Percentiles rank a stretch among this genome's conserved stretches.
phyloP scores from a whole-genome alignment of 2,113 vertebrate species.

The Amazona guildingii region DNA sequence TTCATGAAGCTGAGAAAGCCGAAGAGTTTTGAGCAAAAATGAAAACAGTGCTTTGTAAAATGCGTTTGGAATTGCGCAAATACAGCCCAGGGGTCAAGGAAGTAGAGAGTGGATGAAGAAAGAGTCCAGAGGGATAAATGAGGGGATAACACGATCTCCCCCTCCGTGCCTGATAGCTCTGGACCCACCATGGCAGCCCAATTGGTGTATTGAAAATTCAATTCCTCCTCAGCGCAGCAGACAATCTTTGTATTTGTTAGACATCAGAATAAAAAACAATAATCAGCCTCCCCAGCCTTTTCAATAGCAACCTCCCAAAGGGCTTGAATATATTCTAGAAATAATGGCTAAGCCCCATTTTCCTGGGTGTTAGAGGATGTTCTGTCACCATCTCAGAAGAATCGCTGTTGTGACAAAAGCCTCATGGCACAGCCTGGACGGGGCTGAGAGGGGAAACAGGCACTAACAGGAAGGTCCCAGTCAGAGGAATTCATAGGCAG shows the following conservation, averaged over 20 bases:
- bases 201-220: not conserved
- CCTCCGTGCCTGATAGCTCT: not conserved
- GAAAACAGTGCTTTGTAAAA: slow-evolving; percentile 55
- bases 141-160: slow-evolving; percentile 2
- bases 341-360: slow-evolving; percentile 58
- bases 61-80: slow-evolving; percentile 44
- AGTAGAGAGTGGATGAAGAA: slow-evolving; percentile 11
- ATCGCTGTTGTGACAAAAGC: slow-evolving; percentile 61
- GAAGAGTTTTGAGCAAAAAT: slow-evolving; percentile 61
- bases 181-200: not conserved
- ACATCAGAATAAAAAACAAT: slow-evolving; percentile 5
- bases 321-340: slow-evolving; percentile 57
- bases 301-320: slow-evolving; percentile 68
- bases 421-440: slow-evolving; percentile 29
- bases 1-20: slow-evolving; percentile 66
- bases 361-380: slow-evolving; percentile 56
- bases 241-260: slow-evolving; percentile 39
- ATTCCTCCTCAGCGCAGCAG: not conserved
- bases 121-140: slow-evolving; percentile 17
- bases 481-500: slow-evolving; percentile 24
- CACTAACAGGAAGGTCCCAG: slow-evolving; percentile 52
- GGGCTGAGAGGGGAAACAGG: slow-evolving; percentile 42
- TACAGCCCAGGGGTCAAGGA: slow-evolving; percentile 16
- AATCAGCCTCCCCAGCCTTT: slow-evolving; percentile 42
- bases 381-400: slow-evolving; percentile 63